Base-by-base conservation (phyloP, 2,888 invertebrate genomes). In the Drosophila eohydei region DNA sequence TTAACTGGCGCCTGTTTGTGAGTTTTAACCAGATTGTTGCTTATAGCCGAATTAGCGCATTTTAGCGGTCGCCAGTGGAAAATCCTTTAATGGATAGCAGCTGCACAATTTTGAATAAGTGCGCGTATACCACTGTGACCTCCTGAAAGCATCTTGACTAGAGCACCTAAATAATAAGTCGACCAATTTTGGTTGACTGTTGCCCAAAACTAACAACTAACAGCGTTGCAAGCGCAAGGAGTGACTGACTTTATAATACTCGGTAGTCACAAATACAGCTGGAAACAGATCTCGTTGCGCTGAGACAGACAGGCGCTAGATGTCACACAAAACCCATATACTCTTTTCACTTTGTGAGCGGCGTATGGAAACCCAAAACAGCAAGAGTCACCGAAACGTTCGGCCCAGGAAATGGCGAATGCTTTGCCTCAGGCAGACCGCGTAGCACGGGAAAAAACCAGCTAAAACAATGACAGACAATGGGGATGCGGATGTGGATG, bases 21-120 rank as follows among this genome's bases (percentile, higher is more conserved):
- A 74, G 67, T 81, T 80, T 85, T 77, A 83, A 67, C 70, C 86
- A 81, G 74, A 69, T 88, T 85, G 81, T 83, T 79, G 76, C 66
- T 74, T 81, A 79, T 88, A 75, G 78, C 86, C 57, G 78, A 81
- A 84, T 85, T 78, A 85, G 74, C 62, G 70, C 51, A 56, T 66
- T 61, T 61, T 69, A 32, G 48, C 54, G 66, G 75, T 50, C 32
- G 52, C 55, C 46, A 51, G 64, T 12, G 51, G 40, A 36, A 51
- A 58, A 43, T 46, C 64, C 54, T 55, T 71, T 63, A 71, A 64
- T 58, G 21, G 2, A 36, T 28, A 16, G 21, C 26, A 26, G 34
- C 28, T 61, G 51, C 56, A 50, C 4, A 4, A 4, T 40, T 41
- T 46, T 46, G 14, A 46, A 26, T 44, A 44, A 44, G 12, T 44